These are phyloP conservation scores for Spea hammondii DNA, from an alignment of 2,797 vertebrate species.

Conservation along the genomic window DNA sequence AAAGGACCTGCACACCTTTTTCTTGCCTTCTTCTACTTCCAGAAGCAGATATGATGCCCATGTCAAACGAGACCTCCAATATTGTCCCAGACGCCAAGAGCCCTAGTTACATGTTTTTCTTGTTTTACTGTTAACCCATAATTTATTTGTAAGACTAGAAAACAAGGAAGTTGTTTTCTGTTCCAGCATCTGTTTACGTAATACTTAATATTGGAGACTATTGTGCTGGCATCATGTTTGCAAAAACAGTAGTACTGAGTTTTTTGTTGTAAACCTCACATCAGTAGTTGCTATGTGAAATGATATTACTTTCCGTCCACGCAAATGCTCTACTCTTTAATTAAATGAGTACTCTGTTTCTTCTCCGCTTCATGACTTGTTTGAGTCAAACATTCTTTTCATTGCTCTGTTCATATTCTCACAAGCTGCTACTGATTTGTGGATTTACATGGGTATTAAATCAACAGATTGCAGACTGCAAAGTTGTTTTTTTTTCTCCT, in stretches of 20 bases:
- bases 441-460: slow-evolving; percentile 30
- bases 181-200: no score
- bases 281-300: not conserved
- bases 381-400: slow-evolving; percentile 34
- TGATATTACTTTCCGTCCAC: not conserved
- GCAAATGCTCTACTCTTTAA: not conserved
- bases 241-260: not conserved
- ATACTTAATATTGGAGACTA: no score
- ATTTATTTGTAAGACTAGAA: no score
- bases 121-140: no score
- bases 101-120: no score
- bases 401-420: slow-evolving; percentile 22
- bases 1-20: no score
- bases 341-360: slow-evolving; percentile 22
- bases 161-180: no score
- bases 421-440: slow-evolving; percentile 32
- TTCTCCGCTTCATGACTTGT: slow-evolving; percentile 20
- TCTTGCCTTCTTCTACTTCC: no score
- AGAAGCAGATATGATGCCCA: no score
- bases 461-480: not conserved
- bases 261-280: not conserved
- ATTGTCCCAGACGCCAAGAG: no score
- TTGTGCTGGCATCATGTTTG: no score
- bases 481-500: not conserved
- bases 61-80: no score